Percentiles rank a stretch among this genome's conserved stretches.
phyloP scores from a whole-genome alignment of 2,888 invertebrate genomes.

The Papilio elwesi region DNA sequence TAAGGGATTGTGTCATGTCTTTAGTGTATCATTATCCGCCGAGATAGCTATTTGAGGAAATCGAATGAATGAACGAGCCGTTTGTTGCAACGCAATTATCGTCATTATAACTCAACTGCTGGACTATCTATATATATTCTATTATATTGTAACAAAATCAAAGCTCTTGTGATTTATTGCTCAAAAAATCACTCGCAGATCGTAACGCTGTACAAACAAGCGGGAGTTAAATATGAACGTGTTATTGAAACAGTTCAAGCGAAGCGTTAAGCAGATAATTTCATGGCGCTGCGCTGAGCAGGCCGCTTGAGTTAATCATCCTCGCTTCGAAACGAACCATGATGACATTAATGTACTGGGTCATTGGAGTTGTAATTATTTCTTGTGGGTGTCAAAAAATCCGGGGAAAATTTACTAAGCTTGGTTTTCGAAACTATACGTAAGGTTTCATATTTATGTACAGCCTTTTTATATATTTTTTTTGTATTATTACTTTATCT shows the following conservation, averaged over 20 bases:
- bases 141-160: neutral
- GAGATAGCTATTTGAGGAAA: conserved; percentile 26
- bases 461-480: no score
- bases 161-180: conserved; percentile 2
- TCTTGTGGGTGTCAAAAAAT: neutral
- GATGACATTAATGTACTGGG: neutral
- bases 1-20: conserved; percentile 35
- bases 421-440: no score
- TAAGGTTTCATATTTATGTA: no score
- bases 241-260: conserved; percentile 3
- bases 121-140: no score
- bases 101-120: no score
- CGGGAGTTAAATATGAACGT: conserved; percentile 18
- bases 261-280: conserved; percentile 39
- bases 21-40: conserved; percentile 11
- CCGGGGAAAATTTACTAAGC: no score
- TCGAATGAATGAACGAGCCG: neutral
- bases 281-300: conserved; percentile 40
- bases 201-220: conserved; percentile 25
- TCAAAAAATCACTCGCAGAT: conserved; percentile 2
- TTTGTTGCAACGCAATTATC: neutral
- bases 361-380: neutral
- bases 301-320: conserved; percentile 42
- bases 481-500: no score
- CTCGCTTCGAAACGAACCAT: neutral